Evolutionary conservation across 2,797 vertebrate species (phyloP).

Genomic region (Phataginus tricuspis): DNA sequence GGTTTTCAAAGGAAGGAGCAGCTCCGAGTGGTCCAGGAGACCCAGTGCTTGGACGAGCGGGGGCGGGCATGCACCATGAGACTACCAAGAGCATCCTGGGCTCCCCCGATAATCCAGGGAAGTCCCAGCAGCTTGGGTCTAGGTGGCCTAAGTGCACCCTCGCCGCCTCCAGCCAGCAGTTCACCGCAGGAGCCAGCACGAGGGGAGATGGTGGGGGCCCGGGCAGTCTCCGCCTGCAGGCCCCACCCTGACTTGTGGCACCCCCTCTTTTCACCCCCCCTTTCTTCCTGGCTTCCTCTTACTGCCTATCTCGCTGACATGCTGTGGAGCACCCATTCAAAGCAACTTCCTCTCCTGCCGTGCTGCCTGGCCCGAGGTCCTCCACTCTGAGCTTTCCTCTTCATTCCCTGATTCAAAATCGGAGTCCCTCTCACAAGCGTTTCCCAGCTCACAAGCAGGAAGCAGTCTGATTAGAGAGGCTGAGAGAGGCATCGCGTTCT

Average conservation of each 20-base stretch:
- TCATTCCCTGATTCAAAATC: not conserved
- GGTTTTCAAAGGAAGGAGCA: not conserved
- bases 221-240: no score
- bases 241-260: no score
- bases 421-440: not conserved
- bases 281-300: not conserved
- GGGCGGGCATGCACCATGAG: not conserved
- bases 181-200: not conserved
- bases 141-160: not conserved
- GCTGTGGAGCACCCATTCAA: not conserved
- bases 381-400: not conserved
- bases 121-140: not conserved
- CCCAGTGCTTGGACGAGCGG: not conserved
- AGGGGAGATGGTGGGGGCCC: accelerated
- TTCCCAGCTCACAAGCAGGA: not conserved
- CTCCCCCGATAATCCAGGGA: not conserved
- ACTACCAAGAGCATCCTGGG: no score
- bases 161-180: not conserved
- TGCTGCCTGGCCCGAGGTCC: not conserved
- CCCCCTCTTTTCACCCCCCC: not conserved
- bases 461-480: not conserved
- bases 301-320: accelerated
- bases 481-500: not conserved
- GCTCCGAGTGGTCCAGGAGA: not conserved
- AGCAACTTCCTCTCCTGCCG: not conserved